Conservation (phyloP, 2,888 invertebrate species). For the Anorthoa munda region DNA sequence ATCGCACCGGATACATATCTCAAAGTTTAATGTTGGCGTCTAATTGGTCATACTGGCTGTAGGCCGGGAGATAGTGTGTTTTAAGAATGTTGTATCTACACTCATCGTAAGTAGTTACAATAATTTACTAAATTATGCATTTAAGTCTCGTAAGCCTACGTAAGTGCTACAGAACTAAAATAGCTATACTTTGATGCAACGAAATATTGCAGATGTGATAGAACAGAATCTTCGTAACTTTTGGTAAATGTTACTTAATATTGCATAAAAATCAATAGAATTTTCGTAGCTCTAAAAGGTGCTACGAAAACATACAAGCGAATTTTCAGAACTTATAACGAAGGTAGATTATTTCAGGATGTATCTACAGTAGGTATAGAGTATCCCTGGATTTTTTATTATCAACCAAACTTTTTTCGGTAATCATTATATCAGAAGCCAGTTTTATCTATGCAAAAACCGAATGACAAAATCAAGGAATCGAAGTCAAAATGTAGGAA, state of each 20-base stretch:
- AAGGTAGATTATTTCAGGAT: no score
- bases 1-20: constrained; percentile 86
- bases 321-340: no score
- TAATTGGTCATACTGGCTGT: constrained; percentile 76
- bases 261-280: no score
- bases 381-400: no score
- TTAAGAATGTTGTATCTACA: neutral
- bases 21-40: constrained; percentile 77
- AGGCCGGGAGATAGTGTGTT: constrained; percentile 54
- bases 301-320: neutral
- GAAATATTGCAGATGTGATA: neutral
- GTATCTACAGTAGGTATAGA: no score
- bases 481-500: no score
- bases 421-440: no score
- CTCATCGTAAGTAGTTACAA: neutral
- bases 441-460: no score
- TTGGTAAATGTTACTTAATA: no score
- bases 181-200: neutral
- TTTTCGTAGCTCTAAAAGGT: neutral
- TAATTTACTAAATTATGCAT: neutral
- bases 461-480: no score
- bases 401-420: no score
- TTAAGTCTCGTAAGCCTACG: neutral
- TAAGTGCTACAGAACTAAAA: neutral
- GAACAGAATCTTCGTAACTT: neutral